Evolutionary conservation across 2,888 invertebrate genomes (phyloP).

Genomic region (Lottia scabra): DNA sequence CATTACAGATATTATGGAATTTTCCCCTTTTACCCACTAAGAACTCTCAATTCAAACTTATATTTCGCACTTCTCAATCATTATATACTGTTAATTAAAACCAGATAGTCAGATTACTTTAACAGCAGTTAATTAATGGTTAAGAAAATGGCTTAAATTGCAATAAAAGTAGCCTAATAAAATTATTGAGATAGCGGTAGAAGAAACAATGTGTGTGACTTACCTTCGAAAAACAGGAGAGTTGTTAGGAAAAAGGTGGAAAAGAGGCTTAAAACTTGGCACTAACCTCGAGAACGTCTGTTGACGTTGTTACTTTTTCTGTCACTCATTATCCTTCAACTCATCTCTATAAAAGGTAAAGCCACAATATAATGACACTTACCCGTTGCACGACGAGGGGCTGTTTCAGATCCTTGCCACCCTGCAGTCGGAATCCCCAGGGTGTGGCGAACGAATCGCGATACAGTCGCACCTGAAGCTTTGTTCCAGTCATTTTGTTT

Average conservation of each 20-base stretch:
- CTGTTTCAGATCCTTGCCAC: conserved; percentile 66
- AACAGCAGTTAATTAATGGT: too few relatives aligned
- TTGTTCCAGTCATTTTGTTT: conserved; percentile 30
- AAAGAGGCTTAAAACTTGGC: conserved; percentile 10
- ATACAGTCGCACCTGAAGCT: conserved; percentile 62
- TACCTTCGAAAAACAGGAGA: conserved; percentile 13
- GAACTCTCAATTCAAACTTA: too few relatives aligned
- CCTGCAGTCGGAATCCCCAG: conserved; percentile 69
- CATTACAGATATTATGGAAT: too few relatives aligned
- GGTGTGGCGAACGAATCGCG: conserved; percentile 68
- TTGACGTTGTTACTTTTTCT: conserved; percentile 19
- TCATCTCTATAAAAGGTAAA: conserved; percentile 35
- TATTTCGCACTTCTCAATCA: too few relatives aligned
- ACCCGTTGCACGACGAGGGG: conserved; percentile 67
- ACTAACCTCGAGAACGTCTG: conserved; percentile 12
- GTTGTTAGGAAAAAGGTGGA: conserved; percentile 5
- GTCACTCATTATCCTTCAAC: conserved; percentile 21
- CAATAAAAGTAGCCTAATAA: too few relatives aligned
- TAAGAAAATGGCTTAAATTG: too few relatives aligned
- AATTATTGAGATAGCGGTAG: not conserved
- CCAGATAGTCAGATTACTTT: too few relatives aligned
- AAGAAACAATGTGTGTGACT: conserved; percentile 3
- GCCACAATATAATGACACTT: conserved; percentile 39
- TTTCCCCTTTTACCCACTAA: too few relatives aligned
- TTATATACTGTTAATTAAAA: too few relatives aligned